These are phyloP conservation scores for Xiphophorus maculatus DNA, from an alignment of 2,113 vertebrate species.

Conservation along the genomic window DNA sequence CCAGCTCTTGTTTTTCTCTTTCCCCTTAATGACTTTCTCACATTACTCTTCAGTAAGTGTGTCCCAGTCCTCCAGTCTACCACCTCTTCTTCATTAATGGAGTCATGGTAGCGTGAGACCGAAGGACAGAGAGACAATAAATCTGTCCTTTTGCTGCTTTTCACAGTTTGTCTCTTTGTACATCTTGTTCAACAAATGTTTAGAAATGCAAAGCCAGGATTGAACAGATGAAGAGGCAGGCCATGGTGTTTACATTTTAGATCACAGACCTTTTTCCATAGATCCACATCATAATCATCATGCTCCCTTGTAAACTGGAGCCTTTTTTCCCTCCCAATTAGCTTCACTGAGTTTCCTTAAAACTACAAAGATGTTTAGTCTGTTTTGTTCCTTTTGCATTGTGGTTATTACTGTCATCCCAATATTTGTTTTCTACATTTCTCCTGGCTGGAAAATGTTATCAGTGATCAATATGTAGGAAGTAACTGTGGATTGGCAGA, in stretches of 20 bases:
- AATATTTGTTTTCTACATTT: no score
- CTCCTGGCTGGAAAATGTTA: background rate
- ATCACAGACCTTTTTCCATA: background rate
- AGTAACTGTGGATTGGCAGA: background rate
- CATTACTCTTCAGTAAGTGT: slow-evolving; percentile 21
- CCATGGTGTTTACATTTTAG: background rate
- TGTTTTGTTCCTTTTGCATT: no score
- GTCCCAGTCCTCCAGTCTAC: slow-evolving; percentile 28
- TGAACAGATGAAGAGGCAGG: slow-evolving; percentile 6
- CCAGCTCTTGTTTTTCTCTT: background rate
- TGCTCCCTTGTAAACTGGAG: no score
- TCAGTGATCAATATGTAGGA: background rate
- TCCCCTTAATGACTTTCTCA: background rate
- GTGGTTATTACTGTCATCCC: no score
- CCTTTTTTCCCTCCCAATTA: no score
- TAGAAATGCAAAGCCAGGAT: slow-evolving; percentile 3
- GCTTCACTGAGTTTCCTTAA: no score
- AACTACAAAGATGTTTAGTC: no score
- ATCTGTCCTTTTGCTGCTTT: slow-evolving; percentile 16
- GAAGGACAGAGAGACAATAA: slow-evolving; percentile 22
- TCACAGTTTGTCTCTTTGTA: slow-evolving; percentile 12
- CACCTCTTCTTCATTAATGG: slow-evolving; percentile 50
- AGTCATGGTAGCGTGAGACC: slow-evolving; percentile 19
- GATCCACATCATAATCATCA: no score
- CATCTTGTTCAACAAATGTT: background rate